Evolutionary conservation across 2,113 vertebrate species (phyloP).

Genomic region (Epinephelus fuscoguttatus): DNA sequence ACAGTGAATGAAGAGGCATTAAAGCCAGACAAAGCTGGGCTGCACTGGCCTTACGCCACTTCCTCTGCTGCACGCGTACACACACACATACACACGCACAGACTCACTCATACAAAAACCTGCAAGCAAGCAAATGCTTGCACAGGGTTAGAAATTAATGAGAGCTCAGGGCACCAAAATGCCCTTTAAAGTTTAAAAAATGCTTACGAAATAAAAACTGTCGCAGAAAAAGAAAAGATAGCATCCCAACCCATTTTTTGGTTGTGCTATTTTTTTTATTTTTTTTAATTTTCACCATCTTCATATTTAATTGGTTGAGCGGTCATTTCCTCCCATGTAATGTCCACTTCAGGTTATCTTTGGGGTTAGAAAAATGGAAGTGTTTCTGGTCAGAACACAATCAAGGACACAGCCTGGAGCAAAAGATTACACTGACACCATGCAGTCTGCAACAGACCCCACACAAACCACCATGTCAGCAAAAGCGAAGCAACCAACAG

Average conservation of each 20-base stretch:
- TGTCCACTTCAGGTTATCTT: background rate
- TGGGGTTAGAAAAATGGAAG: background rate
- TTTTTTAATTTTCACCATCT: background rate
- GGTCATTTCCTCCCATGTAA: conserved; percentile 1
- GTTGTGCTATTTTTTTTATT: background rate
- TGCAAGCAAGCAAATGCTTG: conserved; percentile 68
- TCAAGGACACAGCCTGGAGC: conserved; percentile 55
- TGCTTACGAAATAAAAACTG: conserved; percentile 46
- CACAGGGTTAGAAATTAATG: conserved; percentile 61
- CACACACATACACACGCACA: conserved; percentile 28
- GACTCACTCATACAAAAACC: conserved; percentile 43
- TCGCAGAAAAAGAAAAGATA: conserved; percentile 14
- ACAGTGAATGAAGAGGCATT: conserved; percentile 75
- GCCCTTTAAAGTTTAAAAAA: conserved; percentile 66
- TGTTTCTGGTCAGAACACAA: conserved; percentile 43
- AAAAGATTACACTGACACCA: conserved; percentile 38
- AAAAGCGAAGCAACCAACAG: conserved; percentile 36
- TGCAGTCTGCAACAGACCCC: conserved; percentile 39
- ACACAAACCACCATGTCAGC: conserved; percentile 48
- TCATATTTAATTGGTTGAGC: conserved; percentile 26
- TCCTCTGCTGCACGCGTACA: conserved; percentile 50
- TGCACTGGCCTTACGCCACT: conserved; percentile 70
- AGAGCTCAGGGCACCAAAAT: conserved; percentile 46
- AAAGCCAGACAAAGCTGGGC: conserved; percentile 72
- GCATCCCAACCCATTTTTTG: background rate